Evolutionary conservation across 2,888 invertebrate species (phyloP).

Genomic region (Tuta absoluta): DNA sequence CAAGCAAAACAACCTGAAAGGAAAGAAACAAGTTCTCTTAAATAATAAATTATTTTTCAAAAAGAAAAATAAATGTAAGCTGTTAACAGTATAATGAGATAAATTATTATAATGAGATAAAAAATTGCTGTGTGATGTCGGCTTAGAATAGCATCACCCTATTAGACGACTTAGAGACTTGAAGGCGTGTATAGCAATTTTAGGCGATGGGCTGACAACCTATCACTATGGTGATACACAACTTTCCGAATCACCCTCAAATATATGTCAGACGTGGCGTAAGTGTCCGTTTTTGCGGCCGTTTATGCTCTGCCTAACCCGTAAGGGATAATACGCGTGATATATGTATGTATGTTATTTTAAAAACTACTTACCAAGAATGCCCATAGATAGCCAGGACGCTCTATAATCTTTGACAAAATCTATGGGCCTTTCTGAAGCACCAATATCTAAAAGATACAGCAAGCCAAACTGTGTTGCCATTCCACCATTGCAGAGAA

Average conservation of each 20-base stretch:
- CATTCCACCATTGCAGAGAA: slow-evolving; percentile 94
- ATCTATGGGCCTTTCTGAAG: slow-evolving; percentile 89
- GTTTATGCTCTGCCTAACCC: too few relatives aligned
- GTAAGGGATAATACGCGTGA: too few relatives aligned
- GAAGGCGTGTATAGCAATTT: too few relatives aligned
- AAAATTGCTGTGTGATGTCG: too few relatives aligned
- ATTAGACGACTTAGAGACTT: too few relatives aligned
- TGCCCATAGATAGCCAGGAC: slow-evolving; percentile 90
- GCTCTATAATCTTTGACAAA: slow-evolving; percentile 87
- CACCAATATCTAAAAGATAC: slow-evolving; percentile 89
- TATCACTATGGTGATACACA: too few relatives aligned
- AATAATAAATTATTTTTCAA: not conserved
- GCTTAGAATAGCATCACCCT: too few relatives aligned
- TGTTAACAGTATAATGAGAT: not conserved
- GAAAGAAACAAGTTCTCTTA: not conserved
- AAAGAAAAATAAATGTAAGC: not conserved
- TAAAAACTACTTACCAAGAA: slow-evolving; percentile 86
- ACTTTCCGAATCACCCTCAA: too few relatives aligned
- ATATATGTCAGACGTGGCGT: too few relatives aligned
- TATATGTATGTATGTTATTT: too few relatives aligned
- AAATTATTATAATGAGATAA: not conserved
- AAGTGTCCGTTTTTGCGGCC: too few relatives aligned
- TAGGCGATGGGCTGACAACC: too few relatives aligned
- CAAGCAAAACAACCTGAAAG: slow-evolving; percentile 86
- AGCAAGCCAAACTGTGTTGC: slow-evolving; percentile 88